Evolutionary conservation across 2,888 invertebrate genomes (phyloP).

Genomic region (Acanthoscelides obtectus): DNA sequence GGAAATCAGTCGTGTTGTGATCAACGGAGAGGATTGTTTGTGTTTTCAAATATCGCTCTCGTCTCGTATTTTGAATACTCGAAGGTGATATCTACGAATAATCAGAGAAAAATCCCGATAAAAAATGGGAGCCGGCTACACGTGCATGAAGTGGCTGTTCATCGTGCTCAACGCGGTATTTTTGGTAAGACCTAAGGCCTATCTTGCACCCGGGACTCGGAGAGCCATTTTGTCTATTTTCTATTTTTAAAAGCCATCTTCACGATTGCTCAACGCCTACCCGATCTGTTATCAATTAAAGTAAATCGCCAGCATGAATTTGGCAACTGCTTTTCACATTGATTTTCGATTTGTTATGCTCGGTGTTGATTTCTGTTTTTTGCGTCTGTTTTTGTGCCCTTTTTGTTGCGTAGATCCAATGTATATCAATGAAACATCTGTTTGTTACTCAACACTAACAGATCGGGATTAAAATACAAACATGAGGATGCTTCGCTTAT

Average conservation of each 20-base stretch:
- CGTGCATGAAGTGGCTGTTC: slow-evolving; percentile 65
- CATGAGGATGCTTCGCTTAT: background rate
- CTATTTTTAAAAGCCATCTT: background rate
- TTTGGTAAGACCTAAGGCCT: slow-evolving; percentile 56
- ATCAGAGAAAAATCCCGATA: background rate
- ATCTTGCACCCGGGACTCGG: background rate
- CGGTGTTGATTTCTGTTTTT: background rate
- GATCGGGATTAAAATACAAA: background rate
- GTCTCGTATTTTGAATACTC: background rate
- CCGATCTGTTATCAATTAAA: background rate
- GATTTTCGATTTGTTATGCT: background rate
- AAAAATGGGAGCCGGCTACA: slow-evolving; percentile 62
- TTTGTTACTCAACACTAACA: background rate
- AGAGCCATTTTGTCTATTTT: slow-evolving; percentile 30
- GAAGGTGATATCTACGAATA: background rate
- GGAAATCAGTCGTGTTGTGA: background rate
- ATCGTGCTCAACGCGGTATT: slow-evolving; percentile 68
- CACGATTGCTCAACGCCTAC: background rate
- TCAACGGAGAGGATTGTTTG: background rate
- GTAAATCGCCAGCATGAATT: background rate
- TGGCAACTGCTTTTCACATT: background rate
- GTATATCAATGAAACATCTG: background rate
- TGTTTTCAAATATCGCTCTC: background rate
- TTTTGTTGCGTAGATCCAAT: background rate
- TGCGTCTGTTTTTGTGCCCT: background rate